Evolutionary conservation across 2,888 invertebrate species (phyloP), one percentile per base, ranked within the genome.

Genomic region (Apodemia hepburni): DNA sequence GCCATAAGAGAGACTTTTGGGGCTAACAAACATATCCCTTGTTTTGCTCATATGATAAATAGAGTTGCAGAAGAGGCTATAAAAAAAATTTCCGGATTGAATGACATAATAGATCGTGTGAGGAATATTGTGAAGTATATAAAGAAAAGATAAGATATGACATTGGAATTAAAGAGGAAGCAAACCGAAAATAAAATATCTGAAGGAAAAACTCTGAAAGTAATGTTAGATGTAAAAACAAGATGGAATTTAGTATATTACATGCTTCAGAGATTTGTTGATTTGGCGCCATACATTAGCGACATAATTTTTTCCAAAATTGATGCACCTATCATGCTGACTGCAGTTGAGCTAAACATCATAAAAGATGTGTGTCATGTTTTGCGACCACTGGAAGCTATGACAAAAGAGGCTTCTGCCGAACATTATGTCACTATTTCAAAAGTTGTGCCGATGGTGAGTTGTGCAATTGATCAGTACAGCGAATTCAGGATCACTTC

Each of bases 281-380:
- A 12, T 45, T 45, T 45, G 45, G 11, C 45, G 45, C 11, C 15
- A 45, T 45, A 45, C 12, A 45, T 11, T 45, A 45, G 11, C 45
- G 45, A 45, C 2, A 45, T 11, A 5, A 12, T 45, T 45, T 45
- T 12, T 45, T 9, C 45, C 12, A 45, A 45, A 45, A 45, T 11
- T 45, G 45, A 45, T 45, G 45, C 45, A 45, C 11, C 45, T 45
- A 45, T 15, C 45, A 45, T 45, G 45, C 45, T 45, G 1, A 9
- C 45, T 45, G 45, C 45, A 45, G 45, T 45, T 11, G 45, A 45
- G 45, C 12, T 45, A 1, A 45, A 45, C 45, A 45, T 45, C 9
- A 45, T 45, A 45, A 45, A 45, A 45, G 45, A 45, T 45, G 45
- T 45, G 45, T 45, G 11, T 12, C 45, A 45, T 45, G 45, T 45